phyloP scores from a whole-genome alignment of 2,888 invertebrate species.

The Torymus texanus region DNA sequence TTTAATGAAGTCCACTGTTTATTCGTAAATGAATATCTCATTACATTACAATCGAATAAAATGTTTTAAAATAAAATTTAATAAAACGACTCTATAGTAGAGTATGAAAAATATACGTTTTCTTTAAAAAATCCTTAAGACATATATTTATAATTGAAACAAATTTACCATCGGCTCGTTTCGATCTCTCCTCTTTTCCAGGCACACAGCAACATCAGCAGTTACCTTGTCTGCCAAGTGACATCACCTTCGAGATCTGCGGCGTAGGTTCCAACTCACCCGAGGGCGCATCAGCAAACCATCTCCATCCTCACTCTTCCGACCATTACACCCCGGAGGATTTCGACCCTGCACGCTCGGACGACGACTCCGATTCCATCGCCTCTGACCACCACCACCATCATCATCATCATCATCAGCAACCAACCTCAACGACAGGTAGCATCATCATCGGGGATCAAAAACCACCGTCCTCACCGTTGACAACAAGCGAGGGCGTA shows the following conservation, averaged over 20 bases:
- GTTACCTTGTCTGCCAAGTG: constrained; percentile 68
- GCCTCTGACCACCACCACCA: constrained; percentile 13
- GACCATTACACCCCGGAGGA: no score
- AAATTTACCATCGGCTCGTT: no score
- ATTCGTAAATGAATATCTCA: no score
- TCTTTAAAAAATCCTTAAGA: no score
- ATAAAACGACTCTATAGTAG: no score
- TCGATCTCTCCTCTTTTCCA: constrained; percentile 26
- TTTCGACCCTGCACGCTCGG: no score
- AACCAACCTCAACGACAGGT: neutral
- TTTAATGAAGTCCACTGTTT: no score
- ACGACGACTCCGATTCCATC: neutral
- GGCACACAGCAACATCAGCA: constrained; percentile 21
- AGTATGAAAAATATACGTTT: no score
- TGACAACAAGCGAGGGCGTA: constrained; percentile 63
- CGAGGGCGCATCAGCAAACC: constrained; percentile 20
- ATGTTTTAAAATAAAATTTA: no score
- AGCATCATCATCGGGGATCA: constrained; percentile 40
- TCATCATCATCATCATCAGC: constrained; percentile 28
- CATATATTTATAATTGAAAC: no score
- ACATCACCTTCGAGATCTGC: constrained; percentile 72
- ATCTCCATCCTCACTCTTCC: neutral
- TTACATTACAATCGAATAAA: no score
- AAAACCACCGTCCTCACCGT: neutral
- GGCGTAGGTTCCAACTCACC: constrained; percentile 51